Conservation (phyloP, 2,797 vertebrate species). For the Alexandromys oeconomus region DNA sequence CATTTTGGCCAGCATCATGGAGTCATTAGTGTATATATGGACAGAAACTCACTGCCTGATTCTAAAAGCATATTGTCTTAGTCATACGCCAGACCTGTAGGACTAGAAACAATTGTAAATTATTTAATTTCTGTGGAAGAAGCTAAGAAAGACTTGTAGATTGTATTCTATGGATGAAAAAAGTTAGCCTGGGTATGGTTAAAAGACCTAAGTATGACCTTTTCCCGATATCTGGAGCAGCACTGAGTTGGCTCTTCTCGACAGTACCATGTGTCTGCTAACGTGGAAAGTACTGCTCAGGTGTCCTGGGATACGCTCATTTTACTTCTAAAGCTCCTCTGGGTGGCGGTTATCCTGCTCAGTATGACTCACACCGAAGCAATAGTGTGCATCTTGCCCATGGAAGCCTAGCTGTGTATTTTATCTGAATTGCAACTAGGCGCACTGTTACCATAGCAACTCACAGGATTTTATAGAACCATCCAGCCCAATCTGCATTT, state of each 20-base stretch:
- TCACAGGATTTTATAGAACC: constrained; percentile 31
- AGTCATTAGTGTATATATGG: not conserved
- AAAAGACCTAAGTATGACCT: not conserved
- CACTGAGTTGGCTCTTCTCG: not conserved
- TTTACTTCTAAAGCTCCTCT: constrained; percentile 16
- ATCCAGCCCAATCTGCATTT: constrained; percentile 51
- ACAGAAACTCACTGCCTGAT: not conserved
- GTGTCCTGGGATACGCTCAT: not conserved
- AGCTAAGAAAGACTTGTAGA: not conserved
- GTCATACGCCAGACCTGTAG: not conserved
- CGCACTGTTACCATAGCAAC: constrained; percentile 83
- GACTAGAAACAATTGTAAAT: not conserved
- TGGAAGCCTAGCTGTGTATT: constrained; percentile 62
- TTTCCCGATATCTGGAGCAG: not conserved
- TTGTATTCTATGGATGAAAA: constrained; percentile 20
- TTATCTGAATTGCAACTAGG: constrained; percentile 65
- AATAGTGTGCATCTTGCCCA: not conserved
- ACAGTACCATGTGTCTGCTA: not conserved
- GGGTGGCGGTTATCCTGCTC: not conserved
- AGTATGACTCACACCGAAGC: not conserved
- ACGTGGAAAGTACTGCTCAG: not conserved
- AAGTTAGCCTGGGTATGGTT: not conserved
- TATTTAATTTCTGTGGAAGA: constrained; percentile 10
- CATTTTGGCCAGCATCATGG: not conserved
- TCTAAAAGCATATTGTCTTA: not conserved